Evolutionary conservation across 2,888 invertebrate species (phyloP).

Genomic region (Drosophila paucipuncta): DNA sequence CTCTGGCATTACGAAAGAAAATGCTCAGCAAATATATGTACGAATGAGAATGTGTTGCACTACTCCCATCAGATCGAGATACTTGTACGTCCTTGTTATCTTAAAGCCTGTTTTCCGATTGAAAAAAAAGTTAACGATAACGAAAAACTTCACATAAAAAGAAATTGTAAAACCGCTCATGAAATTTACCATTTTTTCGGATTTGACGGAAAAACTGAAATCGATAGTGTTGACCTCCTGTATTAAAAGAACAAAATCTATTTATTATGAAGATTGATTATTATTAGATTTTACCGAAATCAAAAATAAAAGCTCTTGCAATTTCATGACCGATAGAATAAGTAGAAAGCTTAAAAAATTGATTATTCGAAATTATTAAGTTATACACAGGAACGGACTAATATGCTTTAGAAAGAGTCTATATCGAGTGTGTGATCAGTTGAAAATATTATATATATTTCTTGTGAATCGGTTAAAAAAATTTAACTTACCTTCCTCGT

Average conservation of each 20-base stretch:
- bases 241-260: background rate
- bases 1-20: background rate
- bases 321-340: background rate
- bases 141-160: background rate
- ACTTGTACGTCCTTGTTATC: background rate
- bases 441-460: background rate
- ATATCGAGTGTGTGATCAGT: background rate
- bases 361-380: background rate
- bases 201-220: background rate
- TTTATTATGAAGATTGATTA: background rate
- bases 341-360: background rate
- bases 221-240: background rate
- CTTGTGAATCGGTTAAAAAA: background rate
- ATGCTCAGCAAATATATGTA: background rate
- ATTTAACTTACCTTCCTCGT: slow-evolving; percentile 90
- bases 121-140: background rate
- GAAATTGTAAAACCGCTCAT: background rate
- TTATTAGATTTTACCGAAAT: too few relatives aligned
- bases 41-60: background rate
- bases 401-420: background rate
- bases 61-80: background rate
- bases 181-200: background rate
- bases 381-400: background rate
- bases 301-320: background rate
- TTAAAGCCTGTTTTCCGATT: background rate